phyloP scores from a whole-genome alignment of 1,140 invertebrate genomes.

The Leguminivora glycinivorella region DNA sequence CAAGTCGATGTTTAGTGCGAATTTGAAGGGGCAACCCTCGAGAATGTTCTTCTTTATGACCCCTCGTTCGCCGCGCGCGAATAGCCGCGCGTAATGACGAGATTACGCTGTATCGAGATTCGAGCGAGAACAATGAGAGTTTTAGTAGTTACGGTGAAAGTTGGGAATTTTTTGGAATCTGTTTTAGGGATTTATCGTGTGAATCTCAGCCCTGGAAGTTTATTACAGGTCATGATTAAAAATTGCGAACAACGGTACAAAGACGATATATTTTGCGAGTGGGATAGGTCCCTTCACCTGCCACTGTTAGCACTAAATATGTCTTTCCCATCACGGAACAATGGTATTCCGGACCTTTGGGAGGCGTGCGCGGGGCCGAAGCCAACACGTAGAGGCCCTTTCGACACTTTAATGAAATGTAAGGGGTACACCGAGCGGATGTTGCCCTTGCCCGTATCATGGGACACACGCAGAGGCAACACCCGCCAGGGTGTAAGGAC shows the following conservation, averaged over 20 bases:
- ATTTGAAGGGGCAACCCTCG: slow-evolving; percentile 28
- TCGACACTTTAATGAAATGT: too few relatives aligned
- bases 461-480: too few relatives aligned
- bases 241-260: background rate
- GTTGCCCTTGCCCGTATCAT: too few relatives aligned
- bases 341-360: too few relatives aligned
- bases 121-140: background rate
- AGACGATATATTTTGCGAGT: background rate
- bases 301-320: too few relatives aligned
- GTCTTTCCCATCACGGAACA: too few relatives aligned
- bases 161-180: background rate
- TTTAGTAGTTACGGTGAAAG: slow-evolving; percentile 13
- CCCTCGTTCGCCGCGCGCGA: slow-evolving; percentile 17
- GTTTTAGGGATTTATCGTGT: background rate
- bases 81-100: slow-evolving; percentile 24
- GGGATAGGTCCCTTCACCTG: too few relatives aligned
- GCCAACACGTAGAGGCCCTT: too few relatives aligned
- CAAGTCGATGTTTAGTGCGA: slow-evolving; percentile 29
- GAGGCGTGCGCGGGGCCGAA: too few relatives aligned
- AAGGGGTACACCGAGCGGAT: too few relatives aligned
- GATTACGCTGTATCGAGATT: slow-evolving; percentile 24
- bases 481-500: too few relatives aligned
- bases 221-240: background rate
- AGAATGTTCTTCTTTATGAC: slow-evolving; percentile 15
- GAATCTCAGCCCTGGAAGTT: background rate